These are phyloP conservation scores for Irena cyanogastra DNA, from an alignment of 2,113 vertebrate genomes.

Conservation along the genomic window DNA sequence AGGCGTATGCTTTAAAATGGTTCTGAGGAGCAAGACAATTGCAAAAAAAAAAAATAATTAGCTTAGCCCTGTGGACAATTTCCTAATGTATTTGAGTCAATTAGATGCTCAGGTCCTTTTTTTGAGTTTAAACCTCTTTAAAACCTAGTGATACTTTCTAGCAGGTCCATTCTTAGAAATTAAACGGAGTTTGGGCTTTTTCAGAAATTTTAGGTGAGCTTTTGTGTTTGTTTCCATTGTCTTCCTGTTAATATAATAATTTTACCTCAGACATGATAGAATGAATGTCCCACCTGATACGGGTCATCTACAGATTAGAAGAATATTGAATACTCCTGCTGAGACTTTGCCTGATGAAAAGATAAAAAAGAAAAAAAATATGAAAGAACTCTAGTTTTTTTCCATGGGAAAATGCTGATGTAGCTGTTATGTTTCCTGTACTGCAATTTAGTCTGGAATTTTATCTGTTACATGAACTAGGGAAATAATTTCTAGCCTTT, in stretches of 20 bases:
- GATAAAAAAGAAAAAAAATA: background rate
- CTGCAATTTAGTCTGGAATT: background rate
- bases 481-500: background rate
- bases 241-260: background rate
- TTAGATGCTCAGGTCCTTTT: background rate
- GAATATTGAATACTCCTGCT: background rate
- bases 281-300: background rate
- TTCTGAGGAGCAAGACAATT: background rate
- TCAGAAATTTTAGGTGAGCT: background rate
- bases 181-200: accelerated
- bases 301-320: background rate
- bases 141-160: background rate
- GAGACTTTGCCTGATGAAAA: background rate
- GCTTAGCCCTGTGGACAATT: background rate
- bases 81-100: background rate
- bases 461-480: background rate
- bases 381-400: background rate
- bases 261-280: background rate
- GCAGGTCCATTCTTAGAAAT: background rate
- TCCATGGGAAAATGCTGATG: background rate
- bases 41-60: background rate
- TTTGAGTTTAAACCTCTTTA: background rate
- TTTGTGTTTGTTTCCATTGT: background rate
- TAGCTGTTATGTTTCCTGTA: background rate
- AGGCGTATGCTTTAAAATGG: background rate